Evolutionary conservation across 2,888 invertebrate species (phyloP).

Genomic region (Spodoptera littoralis): DNA sequence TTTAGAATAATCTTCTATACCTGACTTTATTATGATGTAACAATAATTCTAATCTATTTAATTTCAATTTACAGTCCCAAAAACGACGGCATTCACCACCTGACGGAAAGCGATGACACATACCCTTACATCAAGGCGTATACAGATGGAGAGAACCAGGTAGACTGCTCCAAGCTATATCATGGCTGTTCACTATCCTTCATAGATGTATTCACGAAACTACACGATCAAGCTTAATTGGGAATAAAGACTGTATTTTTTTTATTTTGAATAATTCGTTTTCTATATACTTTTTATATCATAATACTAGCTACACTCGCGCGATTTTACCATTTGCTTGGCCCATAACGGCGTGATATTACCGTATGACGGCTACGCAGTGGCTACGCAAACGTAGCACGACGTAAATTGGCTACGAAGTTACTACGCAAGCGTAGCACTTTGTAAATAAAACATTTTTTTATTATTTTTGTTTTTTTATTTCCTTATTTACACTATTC

Average conservation of each 20-base stretch:
- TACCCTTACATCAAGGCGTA: conserved; percentile 87
- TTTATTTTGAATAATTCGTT: no score
- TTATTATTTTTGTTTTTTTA: background rate
- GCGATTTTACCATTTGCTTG: no score
- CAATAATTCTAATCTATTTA: no score
- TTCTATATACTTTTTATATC: no score
- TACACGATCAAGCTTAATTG: conserved; percentile 52
- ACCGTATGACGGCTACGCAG: no score
- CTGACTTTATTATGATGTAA: no score
- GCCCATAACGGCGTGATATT: no score
- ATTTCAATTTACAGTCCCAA: conserved; percentile 72
- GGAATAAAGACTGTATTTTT: background rate
- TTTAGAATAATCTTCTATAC: no score
- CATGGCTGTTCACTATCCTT: conserved; percentile 77
- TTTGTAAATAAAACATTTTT: conserved; percentile 19
- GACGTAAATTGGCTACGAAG: no score
- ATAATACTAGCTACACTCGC: no score
- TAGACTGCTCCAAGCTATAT: conserved; percentile 75
- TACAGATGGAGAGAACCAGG: conserved; percentile 76
- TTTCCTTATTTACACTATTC: background rate
- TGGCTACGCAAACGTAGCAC: no score
- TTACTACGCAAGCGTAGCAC: no score
- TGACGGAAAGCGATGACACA: conserved; percentile 62
- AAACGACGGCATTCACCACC: conserved; percentile 65
- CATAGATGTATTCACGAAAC: conserved; percentile 80